Base-by-base conservation (phyloP, 1,140 invertebrate genomes). In the Globodera rostochiensis region DNA sequence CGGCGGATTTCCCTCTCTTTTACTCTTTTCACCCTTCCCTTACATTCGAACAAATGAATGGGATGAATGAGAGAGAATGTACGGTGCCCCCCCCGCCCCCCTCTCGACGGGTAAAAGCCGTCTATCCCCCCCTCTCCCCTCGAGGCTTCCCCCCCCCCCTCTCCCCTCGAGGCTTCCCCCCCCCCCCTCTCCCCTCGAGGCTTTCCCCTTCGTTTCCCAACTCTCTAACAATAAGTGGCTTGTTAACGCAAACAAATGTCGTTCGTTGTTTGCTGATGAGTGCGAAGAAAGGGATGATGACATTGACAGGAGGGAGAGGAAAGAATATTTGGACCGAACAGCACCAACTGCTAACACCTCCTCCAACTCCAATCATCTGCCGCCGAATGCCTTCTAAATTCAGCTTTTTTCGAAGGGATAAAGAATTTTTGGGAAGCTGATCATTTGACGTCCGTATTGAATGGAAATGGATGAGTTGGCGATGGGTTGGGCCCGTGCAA, bases 161-260 rank as follows among this genome's bases (percentile, higher is more conserved):
- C 13, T 15, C 57, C 15, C 57, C 4, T 0, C 57, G 3, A 0
- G n/a, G n/a, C 5, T 6, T 0, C 50, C 50, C 50, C 50, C 50
- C 50, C 50, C 13, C 50, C 8, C 13, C 19, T 15, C 57, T 15
- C 19, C 25, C 19, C 57, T 19, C 57, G 57, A 60, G 57, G 57
- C 57, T 60, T 60, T 60, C 57, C 19, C 57, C 19, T 4, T 13
- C 2, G 0, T 3, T 3, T 3, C 50, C 7, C 50, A 53, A 53
- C 50, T 53, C 50, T 53, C 50, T 36, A 36, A 53, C 50, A 7
- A 53, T 64, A 64, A 64, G 57, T 64, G 57, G 57, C 57, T 64
- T 64, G 57, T 64, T 64, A 64, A 64, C 57, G 57, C 57, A 64
- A 64, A 64, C 57, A 64, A 64, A 64, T 64, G 57, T 64, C 57